These are phyloP conservation scores for Rhabdomys pumilio DNA, from an alignment of 2,797 vertebrate species.

Conservation along the genomic window DNA sequence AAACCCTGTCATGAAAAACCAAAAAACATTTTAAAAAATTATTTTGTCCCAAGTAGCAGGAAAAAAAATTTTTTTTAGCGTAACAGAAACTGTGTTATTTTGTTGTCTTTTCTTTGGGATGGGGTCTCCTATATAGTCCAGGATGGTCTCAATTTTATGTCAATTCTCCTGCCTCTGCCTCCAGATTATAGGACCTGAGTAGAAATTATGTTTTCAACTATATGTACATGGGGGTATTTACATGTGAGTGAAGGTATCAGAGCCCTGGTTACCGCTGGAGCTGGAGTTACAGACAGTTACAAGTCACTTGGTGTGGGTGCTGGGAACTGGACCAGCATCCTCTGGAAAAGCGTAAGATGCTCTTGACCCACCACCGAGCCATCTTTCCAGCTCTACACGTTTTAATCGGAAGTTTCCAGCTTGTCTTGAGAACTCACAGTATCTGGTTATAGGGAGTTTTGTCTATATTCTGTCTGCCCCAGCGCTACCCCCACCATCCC, in stretches of 20 bases:
- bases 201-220: background rate
- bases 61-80: background rate
- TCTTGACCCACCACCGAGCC: background rate
- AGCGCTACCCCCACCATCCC: background rate
- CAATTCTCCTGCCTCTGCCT: background rate
- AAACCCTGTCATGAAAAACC: no score
- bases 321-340: background rate
- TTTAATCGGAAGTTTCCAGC: background rate
- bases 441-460: background rate
- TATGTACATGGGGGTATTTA: background rate
- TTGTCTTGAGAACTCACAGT: conserved; percentile 51
- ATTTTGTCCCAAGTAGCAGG: background rate
- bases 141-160: background rate
- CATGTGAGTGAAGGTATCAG: background rate
- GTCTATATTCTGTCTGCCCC: background rate
- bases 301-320: background rate
- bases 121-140: background rate
- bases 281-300: background rate
- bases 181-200: background rate
- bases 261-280: background rate
- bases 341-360: background rate
- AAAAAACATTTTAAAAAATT: no score
- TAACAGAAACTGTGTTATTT: background rate
- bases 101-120: background rate
- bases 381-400: background rate